These are phyloP conservation scores for Phallusia fumigata DNA, from an alignment of 23 tunicate species.

Conservation along the genomic window DNA sequence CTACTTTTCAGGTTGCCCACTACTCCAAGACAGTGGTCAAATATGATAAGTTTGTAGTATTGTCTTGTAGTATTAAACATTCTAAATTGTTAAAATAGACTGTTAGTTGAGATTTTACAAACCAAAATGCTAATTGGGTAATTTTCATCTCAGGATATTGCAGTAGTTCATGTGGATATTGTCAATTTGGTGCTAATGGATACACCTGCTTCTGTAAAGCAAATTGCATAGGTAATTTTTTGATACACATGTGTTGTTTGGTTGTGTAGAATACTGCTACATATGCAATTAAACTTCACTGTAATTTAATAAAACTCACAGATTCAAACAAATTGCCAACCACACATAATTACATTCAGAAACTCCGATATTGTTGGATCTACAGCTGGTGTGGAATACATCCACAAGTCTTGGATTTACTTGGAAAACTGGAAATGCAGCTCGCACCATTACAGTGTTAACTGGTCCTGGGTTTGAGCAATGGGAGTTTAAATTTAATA, in stretches of 20 bases:
- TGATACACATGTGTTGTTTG: neutral
- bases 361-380: neutral
- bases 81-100: too few species aligned
- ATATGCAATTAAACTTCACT: too few species aligned
- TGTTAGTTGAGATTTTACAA: too few species aligned
- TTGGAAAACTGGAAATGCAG: neutral
- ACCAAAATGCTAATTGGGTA: too few species aligned
- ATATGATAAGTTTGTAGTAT: too few species aligned
- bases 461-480: neutral
- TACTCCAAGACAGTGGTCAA: too few species aligned
- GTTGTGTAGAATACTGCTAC: too few species aligned
- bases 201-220: neutral
- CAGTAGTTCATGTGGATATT: neutral
- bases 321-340: too few species aligned
- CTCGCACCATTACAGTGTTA: neutral
- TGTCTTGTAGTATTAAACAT: too few species aligned
- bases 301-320: too few species aligned
- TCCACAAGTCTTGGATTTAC: constrained; percentile 4
- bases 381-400: neutral
- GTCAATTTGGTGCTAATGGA: neutral
- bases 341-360: too few species aligned
- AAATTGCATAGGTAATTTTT: neutral
- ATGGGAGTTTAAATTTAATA: neutral
- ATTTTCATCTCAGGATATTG: neutral
- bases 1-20: too few species aligned